phyloP scores from a whole-genome alignment of 2,888 invertebrate species.

The Eugnorisma glareosa region DNA sequence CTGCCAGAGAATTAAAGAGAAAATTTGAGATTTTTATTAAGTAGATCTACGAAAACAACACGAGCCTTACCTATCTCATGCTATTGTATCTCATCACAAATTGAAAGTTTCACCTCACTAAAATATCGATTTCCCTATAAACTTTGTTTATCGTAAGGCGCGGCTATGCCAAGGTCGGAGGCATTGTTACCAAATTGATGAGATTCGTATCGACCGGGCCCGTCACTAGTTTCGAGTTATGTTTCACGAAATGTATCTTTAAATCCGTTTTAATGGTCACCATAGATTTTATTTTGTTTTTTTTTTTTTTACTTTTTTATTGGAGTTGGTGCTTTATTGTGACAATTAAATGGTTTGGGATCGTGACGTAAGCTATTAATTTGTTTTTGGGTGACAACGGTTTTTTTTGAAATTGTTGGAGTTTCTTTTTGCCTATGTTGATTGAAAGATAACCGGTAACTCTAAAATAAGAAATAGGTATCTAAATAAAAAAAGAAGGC shows the following conservation, averaged over 20 bases:
- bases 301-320: conserved; percentile 43
- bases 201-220: conserved; percentile 55
- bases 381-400: not conserved
- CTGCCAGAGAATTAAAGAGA: not conserved
- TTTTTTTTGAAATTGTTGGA: not conserved
- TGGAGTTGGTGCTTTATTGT: conserved; percentile 42
- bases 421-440: not conserved
- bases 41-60: not conserved
- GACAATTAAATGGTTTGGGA: conserved; percentile 28
- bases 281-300: conserved; percentile 31
- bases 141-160: conserved; percentile 56
- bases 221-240: conserved; percentile 51
- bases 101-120: conserved; percentile 38
- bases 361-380: conserved; percentile 18
- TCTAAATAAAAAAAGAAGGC: not conserved
- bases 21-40: not conserved
- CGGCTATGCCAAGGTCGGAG: conserved; percentile 65
- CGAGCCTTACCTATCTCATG: not conserved
- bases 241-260: conserved; percentile 56
- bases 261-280: conserved; percentile 54
- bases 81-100: conserved; percentile 9
- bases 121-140: conserved; percentile 53
- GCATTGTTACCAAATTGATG: conserved; percentile 62
- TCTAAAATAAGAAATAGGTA: not conserved
- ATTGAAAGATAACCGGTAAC: not conserved